Conservation (phyloP, 2,113 vertebrate genomes). For the Melanerpes formicivorus region DNA sequence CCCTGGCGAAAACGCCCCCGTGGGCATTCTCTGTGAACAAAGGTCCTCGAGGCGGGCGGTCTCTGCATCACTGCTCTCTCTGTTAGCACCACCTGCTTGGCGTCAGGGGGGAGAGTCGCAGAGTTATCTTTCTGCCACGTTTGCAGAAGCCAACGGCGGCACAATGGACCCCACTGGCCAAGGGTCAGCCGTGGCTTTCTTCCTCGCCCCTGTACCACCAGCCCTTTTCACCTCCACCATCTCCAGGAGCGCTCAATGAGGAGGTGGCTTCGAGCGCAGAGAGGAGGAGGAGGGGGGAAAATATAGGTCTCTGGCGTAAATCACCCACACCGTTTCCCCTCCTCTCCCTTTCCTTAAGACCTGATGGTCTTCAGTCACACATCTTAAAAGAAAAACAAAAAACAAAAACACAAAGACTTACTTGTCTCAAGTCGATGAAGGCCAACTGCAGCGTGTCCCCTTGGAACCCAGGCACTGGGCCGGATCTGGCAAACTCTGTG, state of each 20-base stretch:
- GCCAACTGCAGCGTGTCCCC: slow-evolving; percentile 99
- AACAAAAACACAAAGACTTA: slow-evolving; percentile 96
- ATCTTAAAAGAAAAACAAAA: slow-evolving; percentile 87
- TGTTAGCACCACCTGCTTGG: slow-evolving; percentile 74
- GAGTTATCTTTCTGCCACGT: slow-evolving; percentile 45
- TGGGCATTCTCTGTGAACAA: slow-evolving; percentile 64
- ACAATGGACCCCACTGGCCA: slow-evolving; percentile 65
- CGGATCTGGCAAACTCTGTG: slow-evolving; percentile 99
- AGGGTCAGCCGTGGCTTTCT: slow-evolving; percentile 74
- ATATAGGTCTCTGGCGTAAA: slow-evolving; percentile 79
- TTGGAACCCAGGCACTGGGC: slow-evolving; percentile 99
- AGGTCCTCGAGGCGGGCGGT: slow-evolving; percentile 60
- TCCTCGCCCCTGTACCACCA: slow-evolving; percentile 35
- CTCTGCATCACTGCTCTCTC: slow-evolving; percentile 70
- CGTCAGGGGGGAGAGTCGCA: neutral
- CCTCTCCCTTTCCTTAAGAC: slow-evolving; percentile 80
- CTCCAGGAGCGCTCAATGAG: slow-evolving; percentile 64
- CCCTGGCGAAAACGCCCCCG: slow-evolving; percentile 35
- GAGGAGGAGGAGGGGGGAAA: slow-evolving; percentile 26
- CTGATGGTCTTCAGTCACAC: slow-evolving; percentile 89
- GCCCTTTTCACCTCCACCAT: slow-evolving; percentile 66
- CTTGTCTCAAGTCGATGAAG: slow-evolving; percentile 99
- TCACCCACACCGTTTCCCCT: slow-evolving; percentile 72
- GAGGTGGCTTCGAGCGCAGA: slow-evolving; percentile 59
- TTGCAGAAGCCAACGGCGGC: slow-evolving; percentile 51